These are phyloP conservation scores for Pao palembangensis DNA, from an alignment of 2,113 vertebrate genomes.

Conservation along the genomic window DNA sequence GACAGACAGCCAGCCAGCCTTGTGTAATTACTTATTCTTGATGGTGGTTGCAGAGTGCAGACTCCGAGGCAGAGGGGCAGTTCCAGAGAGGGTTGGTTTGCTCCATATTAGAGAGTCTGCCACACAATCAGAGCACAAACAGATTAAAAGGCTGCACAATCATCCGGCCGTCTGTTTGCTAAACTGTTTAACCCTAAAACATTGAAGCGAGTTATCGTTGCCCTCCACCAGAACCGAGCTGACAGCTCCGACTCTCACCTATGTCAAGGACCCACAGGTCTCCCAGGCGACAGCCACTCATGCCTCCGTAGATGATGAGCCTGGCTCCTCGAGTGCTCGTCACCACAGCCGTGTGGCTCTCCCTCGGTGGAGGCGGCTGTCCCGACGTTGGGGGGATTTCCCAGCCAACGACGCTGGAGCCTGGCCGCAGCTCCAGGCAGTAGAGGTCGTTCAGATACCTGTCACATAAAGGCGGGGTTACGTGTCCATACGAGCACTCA, in stretches of 20 bases:
- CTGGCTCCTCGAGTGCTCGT: constrained; percentile 67
- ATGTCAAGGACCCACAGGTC: constrained; percentile 87
- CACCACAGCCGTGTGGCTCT: constrained; percentile 85
- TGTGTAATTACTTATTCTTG: constrained; percentile 77
- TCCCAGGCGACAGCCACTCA: constrained; percentile 86
- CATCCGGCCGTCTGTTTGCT: too few species aligned
- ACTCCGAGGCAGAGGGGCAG: constrained; percentile 82
- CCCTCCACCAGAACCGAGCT: too few species aligned
- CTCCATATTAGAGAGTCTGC: constrained; percentile 83
- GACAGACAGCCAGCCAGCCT: background rate
- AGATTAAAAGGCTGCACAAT: background rate
- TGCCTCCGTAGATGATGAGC: constrained; percentile 84
- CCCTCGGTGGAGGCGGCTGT: constrained; percentile 80
- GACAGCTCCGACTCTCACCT: constrained; percentile 58
- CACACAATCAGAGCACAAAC: constrained; percentile 15
- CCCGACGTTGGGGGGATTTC: constrained; percentile 84
- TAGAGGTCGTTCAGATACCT: constrained; percentile 88
- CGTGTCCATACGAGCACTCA: too few species aligned
- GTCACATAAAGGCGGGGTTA: background rate
- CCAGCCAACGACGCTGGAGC: constrained; percentile 82
- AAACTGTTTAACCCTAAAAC: too few species aligned
- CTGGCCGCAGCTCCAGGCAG: constrained; percentile 79
- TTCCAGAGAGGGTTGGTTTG: constrained; percentile 79
- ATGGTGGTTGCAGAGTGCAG: constrained; percentile 85
- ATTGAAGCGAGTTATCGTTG: too few species aligned